Evolutionary conservation across 2,797 vertebrate genomes (phyloP), one percentile per base, ranked within the genome.

Genomic region (Eulemur mongoz): DNA sequence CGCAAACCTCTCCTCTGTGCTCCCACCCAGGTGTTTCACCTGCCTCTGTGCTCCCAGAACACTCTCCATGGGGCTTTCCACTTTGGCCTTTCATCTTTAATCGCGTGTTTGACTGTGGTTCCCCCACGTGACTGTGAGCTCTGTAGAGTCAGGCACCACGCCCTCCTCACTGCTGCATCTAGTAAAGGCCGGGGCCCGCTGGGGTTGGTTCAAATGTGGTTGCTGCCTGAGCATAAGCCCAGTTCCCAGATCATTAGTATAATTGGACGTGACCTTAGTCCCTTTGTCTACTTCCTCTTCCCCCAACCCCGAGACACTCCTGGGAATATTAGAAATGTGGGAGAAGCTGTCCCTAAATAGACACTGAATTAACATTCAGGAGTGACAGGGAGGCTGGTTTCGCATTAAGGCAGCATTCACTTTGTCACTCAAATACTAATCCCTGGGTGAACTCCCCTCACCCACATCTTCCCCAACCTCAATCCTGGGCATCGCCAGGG

Each of bases 111-210:
- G 61, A 15, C 9, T 75, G 35, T 48, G 6, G 72, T 45, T 82
- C 13, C 32, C 27, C 7, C 10, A 13, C 10, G 18, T 8, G 25
- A 30, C 45, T 15, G 7, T 14, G 61, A 61, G 43, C 76, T 57
- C 72, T 45, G 9, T n/a, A 4, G 15, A 83, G 50, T 17, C 27
- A 23, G 25, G 1, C 38, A 2, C 38, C 35, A 27, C 0, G 0
- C 18, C 35, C 40, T 63, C 2, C 27, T 48, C 32, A 6, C 14
- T 15, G 22, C 78, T 75, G 4, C 43, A 5, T 61, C 8, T n/a
- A 48, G 43, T 14, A 32, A 23, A 54, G 52, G 13, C 35, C 61
- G 30, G 9, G 32, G 72, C 22, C 30, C 10, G 40, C 35, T 7
- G 17, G 38, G 35, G 6, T 23, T 67, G 35, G n/a, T 12, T 54